Percentiles rank a stretch among this genome's conserved stretches.
phyloP scores from a whole-genome alignment of 37 sponge, comb jelly and placozoan genomes.

The Spongilla lacustris region DNA sequence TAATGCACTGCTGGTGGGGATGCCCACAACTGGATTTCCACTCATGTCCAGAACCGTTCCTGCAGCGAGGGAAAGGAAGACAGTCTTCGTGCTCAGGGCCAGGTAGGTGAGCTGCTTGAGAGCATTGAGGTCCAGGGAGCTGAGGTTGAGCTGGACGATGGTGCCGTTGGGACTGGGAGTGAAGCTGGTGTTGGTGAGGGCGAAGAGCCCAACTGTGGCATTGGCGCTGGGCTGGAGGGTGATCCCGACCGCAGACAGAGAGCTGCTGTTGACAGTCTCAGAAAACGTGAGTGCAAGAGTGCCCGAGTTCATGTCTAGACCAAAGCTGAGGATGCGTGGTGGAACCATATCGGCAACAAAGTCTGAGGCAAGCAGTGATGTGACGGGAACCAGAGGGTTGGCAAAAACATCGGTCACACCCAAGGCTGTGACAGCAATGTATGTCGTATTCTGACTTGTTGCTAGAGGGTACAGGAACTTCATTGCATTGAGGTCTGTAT shows the following conservation, averaged over 20 bases:
- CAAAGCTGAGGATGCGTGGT: conserved; percentile 68
- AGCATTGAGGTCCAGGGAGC: conserved; percentile 66
- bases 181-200: conserved; percentile 35
- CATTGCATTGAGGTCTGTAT: conserved; percentile 78
- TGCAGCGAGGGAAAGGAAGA: conserved; percentile 55
- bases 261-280: conserved; percentile 78
- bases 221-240: conserved; percentile 60
- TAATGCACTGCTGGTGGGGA: conserved; percentile 22
- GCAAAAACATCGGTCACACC: conserved; percentile 60
- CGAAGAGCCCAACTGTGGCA: conserved; percentile 5
- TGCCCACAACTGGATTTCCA: conserved; percentile 30
- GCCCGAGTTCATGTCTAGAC: conserved; percentile 71
- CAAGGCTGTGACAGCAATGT: conserved; percentile 40
- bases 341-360: conserved; percentile 44
- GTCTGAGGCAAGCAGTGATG: conserved; percentile 21
- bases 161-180: conserved; percentile 64
- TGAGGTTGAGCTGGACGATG: conserved; percentile 33
- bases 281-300: conserved; percentile 67
- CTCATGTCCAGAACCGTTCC: conserved; percentile 75
- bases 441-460: conserved; percentile 40
- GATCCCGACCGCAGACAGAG: conserved; percentile 58
- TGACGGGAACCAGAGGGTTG: conserved; percentile 54
- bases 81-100: conserved; percentile 41
- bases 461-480: conserved; percentile 70
- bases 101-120: conserved; percentile 66